Evolutionary conservation across 2,888 invertebrate genomes (phyloP), one percentile per base, ranked within the genome.

Genomic region (Orthosia gracilis): DNA sequence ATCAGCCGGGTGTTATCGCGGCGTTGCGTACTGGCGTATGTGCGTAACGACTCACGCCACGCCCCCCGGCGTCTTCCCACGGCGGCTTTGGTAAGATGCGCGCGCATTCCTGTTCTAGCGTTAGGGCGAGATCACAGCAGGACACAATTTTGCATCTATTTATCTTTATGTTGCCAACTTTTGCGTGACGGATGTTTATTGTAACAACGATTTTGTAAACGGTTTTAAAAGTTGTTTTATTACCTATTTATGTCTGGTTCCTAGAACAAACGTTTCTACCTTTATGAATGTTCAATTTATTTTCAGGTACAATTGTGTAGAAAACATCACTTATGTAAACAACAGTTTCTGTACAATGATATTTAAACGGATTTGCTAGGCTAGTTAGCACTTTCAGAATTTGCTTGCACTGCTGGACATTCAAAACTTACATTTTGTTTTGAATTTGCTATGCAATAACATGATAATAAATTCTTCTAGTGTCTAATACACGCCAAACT

Each of bases 1-100:
- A 76, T 92, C 82, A 70, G 77, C 26, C 87, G 80, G 85, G 85
- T 89, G 91, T 93, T 94, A 94, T 94, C 94, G 92, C 85, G 83
- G 86, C 87, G 91, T 92, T 95, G 94, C 94, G 94, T 91, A 88
- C 87, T 93, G 89, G 91, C 89, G 92, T 92, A 89, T 89, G 94
- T 96, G 94, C 95, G 95, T 95, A 94, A 93, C 93, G 90, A 90
- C 90, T 85, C 87, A 83, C 85, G 90, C 94, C 95, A 95, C 95
- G 94, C 95, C 96, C 91, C 94, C 95, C 91, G 86, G 88, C 90
- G 89, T 94, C 94, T 94, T 93, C 91, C 85, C 88, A 85, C 87
- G 85, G 85, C 84, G 88, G 87, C 86, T 83, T 85, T 89, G 89
- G 88, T 89, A 91, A 91, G 93, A 92, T 96, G 96, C 96, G 96